These are phyloP conservation scores for Semnornis frantzii DNA, from an alignment of 2,113 vertebrate species.

Conservation along the genomic window DNA sequence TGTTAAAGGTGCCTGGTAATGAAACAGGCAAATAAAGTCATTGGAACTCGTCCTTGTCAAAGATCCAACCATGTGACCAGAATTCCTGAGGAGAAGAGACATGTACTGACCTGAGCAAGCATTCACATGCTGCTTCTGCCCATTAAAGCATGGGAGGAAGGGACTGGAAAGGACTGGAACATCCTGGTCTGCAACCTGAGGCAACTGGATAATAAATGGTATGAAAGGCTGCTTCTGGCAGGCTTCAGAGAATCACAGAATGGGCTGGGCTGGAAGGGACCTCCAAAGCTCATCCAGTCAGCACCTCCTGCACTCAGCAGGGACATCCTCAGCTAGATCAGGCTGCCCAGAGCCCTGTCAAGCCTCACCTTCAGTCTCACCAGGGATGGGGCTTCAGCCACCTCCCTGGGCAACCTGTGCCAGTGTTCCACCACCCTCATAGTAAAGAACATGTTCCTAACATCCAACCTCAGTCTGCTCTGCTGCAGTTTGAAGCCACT, in stretches of 20 bases:
- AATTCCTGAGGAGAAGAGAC: not conserved
- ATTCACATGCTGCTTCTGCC: not conserved
- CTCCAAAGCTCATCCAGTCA: too few species aligned
- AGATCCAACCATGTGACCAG: rapidly evolving
- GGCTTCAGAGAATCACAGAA: not conserved
- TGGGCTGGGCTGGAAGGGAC: too few species aligned
- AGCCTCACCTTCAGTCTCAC: too few species aligned
- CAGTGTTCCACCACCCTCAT: too few species aligned
- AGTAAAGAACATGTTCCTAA: too few species aligned
- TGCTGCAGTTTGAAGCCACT: too few species aligned
- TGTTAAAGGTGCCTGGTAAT: conserved; percentile 19
- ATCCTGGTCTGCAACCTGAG: not conserved
- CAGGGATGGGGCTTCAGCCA: too few species aligned
- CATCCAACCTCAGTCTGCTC: too few species aligned
- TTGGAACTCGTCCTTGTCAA: not conserved
- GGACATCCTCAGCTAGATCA: too few species aligned
- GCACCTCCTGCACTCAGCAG: too few species aligned
- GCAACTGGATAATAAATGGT: not conserved
- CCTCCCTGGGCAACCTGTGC: too few species aligned
- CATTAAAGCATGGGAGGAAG: not conserved
- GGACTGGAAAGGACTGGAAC: not conserved
- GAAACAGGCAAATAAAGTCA: conserved; percentile 26
- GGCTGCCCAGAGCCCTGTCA: too few species aligned
- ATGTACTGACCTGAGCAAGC: not conserved
- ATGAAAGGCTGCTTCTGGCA: rapidly evolving